Evolutionary conservation across 2,888 invertebrate species (phyloP).

Genomic region (Lasioglossum marginatum): DNA sequence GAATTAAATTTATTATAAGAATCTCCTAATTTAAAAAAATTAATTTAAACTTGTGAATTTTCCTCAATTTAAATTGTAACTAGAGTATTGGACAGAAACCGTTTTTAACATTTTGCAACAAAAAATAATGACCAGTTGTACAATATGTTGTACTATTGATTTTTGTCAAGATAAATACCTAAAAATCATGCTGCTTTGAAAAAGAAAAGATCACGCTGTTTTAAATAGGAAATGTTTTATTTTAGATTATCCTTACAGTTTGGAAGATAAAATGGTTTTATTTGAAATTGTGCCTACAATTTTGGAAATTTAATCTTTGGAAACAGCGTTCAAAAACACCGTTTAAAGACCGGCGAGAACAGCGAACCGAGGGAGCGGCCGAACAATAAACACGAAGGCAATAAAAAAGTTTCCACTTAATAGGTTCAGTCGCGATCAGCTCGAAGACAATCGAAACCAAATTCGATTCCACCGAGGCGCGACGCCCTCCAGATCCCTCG

Average conservation of each 20-base stretch:
- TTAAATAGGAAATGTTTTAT: neutral
- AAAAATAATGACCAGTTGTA: too few species aligned
- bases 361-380: neutral
- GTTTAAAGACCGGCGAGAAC: neutral
- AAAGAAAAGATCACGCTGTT: neutral
- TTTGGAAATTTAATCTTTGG: neutral
- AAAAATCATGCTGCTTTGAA: neutral
- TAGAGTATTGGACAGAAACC: too few species aligned
- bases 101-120: too few species aligned
- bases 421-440: conserved; percentile 21
- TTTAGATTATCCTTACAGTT: neutral
- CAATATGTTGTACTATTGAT: too few species aligned
- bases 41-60: too few species aligned
- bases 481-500: neutral
- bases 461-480: conserved; percentile 35
- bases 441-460: conserved; percentile 27
- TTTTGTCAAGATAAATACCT: neutral
- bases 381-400: neutral
- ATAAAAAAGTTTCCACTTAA: conserved; percentile 26
- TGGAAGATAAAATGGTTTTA: neutral
- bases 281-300: neutral
- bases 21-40: too few species aligned
- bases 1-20: too few species aligned
- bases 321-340: neutral
- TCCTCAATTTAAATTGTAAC: too few species aligned